phyloP scores from a whole-genome alignment of 2,888 invertebrate species.

The Deilephila porcellus region DNA sequence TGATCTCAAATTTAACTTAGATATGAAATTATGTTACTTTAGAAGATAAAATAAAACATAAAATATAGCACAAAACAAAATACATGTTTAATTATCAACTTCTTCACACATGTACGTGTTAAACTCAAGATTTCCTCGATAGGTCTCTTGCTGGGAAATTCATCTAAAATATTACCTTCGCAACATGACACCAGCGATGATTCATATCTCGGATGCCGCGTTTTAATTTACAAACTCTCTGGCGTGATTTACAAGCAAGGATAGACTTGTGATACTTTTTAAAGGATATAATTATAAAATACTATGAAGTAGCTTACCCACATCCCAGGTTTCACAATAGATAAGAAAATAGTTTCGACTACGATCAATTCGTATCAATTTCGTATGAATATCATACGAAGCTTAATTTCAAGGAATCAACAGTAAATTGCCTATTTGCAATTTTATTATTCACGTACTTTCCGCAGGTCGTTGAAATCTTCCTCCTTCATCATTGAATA shows the following conservation, averaged over 20 bases:
- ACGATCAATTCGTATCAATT: neutral
- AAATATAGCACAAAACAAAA: neutral
- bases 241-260: constrained; percentile 5
- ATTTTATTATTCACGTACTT: neutral
- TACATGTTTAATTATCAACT: neutral
- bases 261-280: neutral
- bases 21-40: too few species aligned
- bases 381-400: neutral
- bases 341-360: neutral
- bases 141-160: constrained; percentile 5
- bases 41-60: too few species aligned
- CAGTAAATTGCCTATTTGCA: neutral
- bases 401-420: neutral
- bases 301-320: too few species aligned
- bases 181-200: constrained; percentile 11
- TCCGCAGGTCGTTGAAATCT: neutral
- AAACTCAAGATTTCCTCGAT: constrained; percentile 5
- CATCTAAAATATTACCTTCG: constrained; percentile 19
- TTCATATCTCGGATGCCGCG: constrained; percentile 7
- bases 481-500: neutral
- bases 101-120: neutral
- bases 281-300: neutral
- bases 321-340: neutral
- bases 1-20: too few species aligned
- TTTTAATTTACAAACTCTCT: constrained; percentile 37